Evolutionary conservation across 2,888 invertebrate species (phyloP), one percentile per base, ranked within the genome.

Genomic region (Drosophila pseudotakahashii): DNA sequence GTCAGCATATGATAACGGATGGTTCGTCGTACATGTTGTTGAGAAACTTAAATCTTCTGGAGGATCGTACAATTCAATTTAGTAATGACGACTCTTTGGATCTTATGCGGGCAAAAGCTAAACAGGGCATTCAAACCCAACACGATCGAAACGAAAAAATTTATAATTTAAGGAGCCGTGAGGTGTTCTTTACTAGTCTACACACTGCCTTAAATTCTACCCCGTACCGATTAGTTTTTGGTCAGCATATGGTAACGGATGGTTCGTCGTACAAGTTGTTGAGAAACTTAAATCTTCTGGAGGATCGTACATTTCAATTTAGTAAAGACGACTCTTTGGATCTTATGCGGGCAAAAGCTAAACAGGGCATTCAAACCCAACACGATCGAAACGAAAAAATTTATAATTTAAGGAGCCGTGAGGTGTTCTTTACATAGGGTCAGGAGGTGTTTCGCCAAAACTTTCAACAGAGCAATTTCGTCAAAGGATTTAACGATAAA

Each of bases 381-480:
- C 42, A 41, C 41, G 30, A 41, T 16, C 26, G 53, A 13, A 53
- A 53, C 16, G 32, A 53, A 16, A 39, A 16, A 30, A 16, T 5
- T 7, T 53, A 53, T 53, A 53, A 53, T 30, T 39, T 39, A 41
- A 26, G 53, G 13, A 53, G 41, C 16, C 53, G 53, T 30, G 30
- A 53, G 26, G 53, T 53, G n/a, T 53, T 13, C 30, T 53, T 53
- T 41, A 23, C n/a, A n/a, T n/a, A n/a, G n/a, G 50, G 50, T 16
- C 50, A 26, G 26, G 26, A 26, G 26, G 26, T 26, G 26, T 26
- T 26, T 6, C 26, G 26, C 26, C 26, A 6, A 50, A n/a, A n/a
- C 26, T 26, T 26, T 26, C 50, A 50, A 16, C 50, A 50, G 7
- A 50, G 50, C 13, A 50, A 36, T 36, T 50, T 50, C 16, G 19